Evolutionary conservation across 2,797 vertebrate species (phyloP).

Genomic region (Emys orbicularis): DNA sequence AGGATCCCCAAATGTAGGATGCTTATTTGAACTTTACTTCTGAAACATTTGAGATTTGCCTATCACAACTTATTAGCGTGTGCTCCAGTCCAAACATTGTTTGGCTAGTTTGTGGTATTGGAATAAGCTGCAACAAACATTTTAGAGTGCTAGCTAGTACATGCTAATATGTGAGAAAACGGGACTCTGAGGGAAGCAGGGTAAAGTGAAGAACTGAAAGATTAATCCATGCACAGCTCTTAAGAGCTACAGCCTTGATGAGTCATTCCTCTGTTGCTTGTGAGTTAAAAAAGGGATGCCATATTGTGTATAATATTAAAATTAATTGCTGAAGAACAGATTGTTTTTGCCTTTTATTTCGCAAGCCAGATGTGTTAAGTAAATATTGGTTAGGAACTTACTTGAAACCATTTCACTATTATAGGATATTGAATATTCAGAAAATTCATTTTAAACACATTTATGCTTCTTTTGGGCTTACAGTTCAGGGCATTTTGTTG

Average conservation of each 20-base stretch:
- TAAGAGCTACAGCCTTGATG: background rate
- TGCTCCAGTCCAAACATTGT: background rate
- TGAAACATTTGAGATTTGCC: background rate
- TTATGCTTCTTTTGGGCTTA: background rate
- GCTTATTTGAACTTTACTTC: background rate
- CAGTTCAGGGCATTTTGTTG: background rate
- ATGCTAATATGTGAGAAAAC: background rate
- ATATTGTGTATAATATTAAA: slow-evolving; percentile 24
- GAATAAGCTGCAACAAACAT: background rate
- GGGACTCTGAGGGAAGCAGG: background rate
- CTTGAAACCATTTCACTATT: background rate
- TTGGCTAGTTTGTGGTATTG: background rate
- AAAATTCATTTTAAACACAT: slow-evolving; percentile 6
- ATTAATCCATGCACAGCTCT: background rate
- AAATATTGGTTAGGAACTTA: slow-evolving; percentile 16
- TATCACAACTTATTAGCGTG: background rate
- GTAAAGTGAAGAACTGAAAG: background rate
- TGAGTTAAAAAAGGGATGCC: background rate
- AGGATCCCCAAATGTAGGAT: background rate
- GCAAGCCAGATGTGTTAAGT: slow-evolving; percentile 24
- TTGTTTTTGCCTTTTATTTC: slow-evolving; percentile 30
- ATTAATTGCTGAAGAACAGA: slow-evolving; percentile 18
- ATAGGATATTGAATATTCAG: background rate
- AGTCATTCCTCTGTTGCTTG: slow-evolving; percentile 1
- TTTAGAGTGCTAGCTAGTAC: background rate